Evolutionary conservation across 2,888 invertebrate species (phyloP).

Genomic region (Cryptocheilus praepositus): DNA sequence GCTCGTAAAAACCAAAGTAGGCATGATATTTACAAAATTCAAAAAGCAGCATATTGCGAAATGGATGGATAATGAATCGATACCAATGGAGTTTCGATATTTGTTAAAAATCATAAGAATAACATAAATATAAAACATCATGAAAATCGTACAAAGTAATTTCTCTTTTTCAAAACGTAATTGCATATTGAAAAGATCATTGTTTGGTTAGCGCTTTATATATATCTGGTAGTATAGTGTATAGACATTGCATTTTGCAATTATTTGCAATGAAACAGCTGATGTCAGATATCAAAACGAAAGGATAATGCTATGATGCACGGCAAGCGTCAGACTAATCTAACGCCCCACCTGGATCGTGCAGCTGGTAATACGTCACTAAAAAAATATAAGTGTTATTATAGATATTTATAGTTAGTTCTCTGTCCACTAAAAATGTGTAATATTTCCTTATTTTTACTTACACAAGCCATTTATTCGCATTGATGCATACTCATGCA

Average conservation of each 20-base stretch:
- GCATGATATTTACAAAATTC: slow-evolving; percentile 1
- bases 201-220: slow-evolving; percentile 8
- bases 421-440: slow-evolving; percentile 27
- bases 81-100: slow-evolving; percentile 25
- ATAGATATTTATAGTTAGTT: slow-evolving; percentile 33
- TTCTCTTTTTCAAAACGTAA: slow-evolving; percentile 11
- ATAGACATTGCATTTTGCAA: slow-evolving; percentile 30
- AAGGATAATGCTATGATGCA: slow-evolving; percentile 25
- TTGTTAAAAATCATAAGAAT: slow-evolving; percentile 33
- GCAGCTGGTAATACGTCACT: slow-evolving; percentile 28
- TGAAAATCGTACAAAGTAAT: slow-evolving; percentile 13
- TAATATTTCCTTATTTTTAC: slow-evolving; percentile 32
- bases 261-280: slow-evolving; percentile 27
- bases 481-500: slow-evolving; percentile 25
- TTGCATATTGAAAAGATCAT: neutral
- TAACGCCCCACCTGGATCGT: slow-evolving; percentile 24
- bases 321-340: slow-evolving; percentile 27
- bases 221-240: slow-evolving; percentile 27
- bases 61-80: slow-evolving; percentile 26
- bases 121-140: slow-evolving; percentile 30
- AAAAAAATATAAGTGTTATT: slow-evolving; percentile 26
- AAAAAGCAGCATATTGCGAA: slow-evolving; percentile 28
- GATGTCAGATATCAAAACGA: slow-evolving; percentile 22
- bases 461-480: slow-evolving; percentile 26
- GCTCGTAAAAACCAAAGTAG: slow-evolving; percentile 12